Conservation (phyloP, 2,113 vertebrate genomes). For the Petromus typicus region DNA sequence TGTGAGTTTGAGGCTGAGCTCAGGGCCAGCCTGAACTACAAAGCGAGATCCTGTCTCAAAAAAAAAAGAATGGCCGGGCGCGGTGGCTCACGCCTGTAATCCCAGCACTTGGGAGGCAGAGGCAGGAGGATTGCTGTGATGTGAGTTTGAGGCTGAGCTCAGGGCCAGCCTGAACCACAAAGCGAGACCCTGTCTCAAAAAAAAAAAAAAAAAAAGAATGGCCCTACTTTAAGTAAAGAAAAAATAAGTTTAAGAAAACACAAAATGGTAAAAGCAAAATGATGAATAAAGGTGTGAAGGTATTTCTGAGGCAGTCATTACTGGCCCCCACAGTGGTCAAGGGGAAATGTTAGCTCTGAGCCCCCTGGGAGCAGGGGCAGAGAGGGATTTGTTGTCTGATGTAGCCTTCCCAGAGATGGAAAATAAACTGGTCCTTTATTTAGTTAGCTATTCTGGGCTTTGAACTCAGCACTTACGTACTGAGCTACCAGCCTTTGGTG, state of each 20-base stretch:
- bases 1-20: no score
- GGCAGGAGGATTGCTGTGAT: no score
- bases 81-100: no score
- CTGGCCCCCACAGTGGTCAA: accelerated
- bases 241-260: neutral
- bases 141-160: no score
- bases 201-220: no score
- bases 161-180: no score
- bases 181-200: no score
- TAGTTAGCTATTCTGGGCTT: neutral
- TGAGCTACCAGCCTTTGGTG: neutral
- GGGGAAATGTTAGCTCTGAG: neutral
- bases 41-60: no score
- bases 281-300: neutral
- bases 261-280: neutral
- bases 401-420: accelerated
- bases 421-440: neutral
- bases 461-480: neutral
- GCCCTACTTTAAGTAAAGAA: neutral
- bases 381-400: no score
- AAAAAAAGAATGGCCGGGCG: no score
- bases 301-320: neutral
- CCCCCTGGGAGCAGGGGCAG: neutral
- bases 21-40: no score
- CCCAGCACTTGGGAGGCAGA: no score